A percentile compares a stretch with the other conserved stretches of the same genome.
These are phyloP conservation scores for Rhea pennata DNA, from an alignment of 2,113 vertebrate genomes.

Conservation along the genomic window DNA sequence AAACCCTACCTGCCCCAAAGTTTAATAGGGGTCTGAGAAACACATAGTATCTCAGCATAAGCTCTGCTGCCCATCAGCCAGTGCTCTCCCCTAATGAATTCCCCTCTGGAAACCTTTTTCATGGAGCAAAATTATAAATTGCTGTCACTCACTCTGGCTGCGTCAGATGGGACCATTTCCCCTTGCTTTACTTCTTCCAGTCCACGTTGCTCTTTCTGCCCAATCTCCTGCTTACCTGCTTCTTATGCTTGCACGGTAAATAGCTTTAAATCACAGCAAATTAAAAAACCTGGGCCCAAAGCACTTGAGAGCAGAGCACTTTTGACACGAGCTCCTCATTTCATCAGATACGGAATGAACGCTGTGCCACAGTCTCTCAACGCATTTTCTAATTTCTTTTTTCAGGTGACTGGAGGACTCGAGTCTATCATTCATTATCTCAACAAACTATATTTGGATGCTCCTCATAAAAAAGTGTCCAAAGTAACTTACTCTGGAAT, in stretches of 20 bases:
- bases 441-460: not conserved
- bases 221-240: not conserved
- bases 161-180: not conserved
- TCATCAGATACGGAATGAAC: constrained; percentile 8
- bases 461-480: not conserved
- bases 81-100: not conserved
- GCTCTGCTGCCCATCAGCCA: not conserved
- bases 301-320: constrained; percentile 47
- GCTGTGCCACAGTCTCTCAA: not conserved
- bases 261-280: not conserved
- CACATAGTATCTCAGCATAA: not conserved
- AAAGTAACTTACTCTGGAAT: not conserved
- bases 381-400: constrained; percentile 24
- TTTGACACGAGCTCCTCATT: constrained; percentile 35
- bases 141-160: not conserved
- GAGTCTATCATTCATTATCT: constrained; percentile 16
- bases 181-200: not conserved
- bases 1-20: not conserved
- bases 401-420: constrained; percentile 10
- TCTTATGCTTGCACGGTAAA: not conserved
- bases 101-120: not conserved
- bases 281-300: constrained; percentile 42
- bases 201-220: not conserved
- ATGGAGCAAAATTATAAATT: not conserved
- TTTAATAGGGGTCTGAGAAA: fast-evolving